Base-by-base conservation (phyloP, 2,797 vertebrate species). In the Onychomys torridus region DNA sequence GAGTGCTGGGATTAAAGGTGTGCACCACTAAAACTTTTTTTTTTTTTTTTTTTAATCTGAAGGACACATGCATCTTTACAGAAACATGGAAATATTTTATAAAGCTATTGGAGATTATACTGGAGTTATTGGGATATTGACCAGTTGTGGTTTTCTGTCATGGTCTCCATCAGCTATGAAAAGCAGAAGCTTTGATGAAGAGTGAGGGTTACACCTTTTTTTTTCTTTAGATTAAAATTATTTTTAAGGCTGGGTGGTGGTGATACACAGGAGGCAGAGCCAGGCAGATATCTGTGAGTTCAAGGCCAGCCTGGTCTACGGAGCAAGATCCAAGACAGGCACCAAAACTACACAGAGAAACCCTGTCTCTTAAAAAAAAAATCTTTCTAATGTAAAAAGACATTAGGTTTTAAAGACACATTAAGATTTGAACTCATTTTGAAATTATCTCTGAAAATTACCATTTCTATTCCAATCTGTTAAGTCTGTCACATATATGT, bases 391-490 rank as follows among this genome's bases (percentile, higher is more conserved):
- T 67, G 21, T 85, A n/a, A 89, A 93, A 94, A 91, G 8, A 3
- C 5, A 65, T 52, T 8, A 40, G 3, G 19, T 71, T 85, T 94
- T 71, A 75, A 94, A 91, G 7, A 65, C 11, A 69, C 10, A 67
- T 34, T 14, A 89, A 88, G 76, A 81, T 27, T 88, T 82, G 43
- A 91, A 34, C 57, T 84, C n/a, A 67, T 82, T 40, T 52, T 88
- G 25, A 89, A 85, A 78, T 78, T 65, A 76, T 59, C 92, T 91
- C 91, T 59, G 67, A 87, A 94, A 96, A 90, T 83, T 29, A 63
- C 29, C 27, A 46, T 46, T 55, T 49, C 29, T 29, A 17, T 90
- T 57, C 14, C 29, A 46, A 65, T 46, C 17, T 89, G 13, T 3
- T 76, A 76, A 34, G 40, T 63, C 12, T 32, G 40, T 6, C 69